Conservation (phyloP, 92 coral and sea anemone genomes). For the Plumapathes pennacea region DNA sequence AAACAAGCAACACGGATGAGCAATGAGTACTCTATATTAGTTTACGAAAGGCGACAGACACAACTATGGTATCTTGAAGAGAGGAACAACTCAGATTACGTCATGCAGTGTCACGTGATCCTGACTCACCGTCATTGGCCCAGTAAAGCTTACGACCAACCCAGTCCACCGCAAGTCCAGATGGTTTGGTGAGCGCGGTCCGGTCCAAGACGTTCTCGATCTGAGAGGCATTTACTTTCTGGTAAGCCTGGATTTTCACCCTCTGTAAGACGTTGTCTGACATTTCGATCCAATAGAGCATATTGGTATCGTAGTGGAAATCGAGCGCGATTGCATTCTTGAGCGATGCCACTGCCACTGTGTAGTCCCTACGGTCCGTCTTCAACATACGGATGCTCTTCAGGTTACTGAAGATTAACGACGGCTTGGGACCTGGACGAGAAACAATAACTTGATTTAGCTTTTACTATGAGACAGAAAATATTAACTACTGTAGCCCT, state of each 20-base stretch:
- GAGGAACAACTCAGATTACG: no score
- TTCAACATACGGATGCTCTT: slow-evolving; percentile 76
- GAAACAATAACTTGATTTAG: no score
- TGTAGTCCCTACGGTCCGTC: slow-evolving; percentile 74
- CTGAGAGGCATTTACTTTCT: slow-evolving; percentile 30
- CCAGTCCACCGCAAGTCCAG: slow-evolving; percentile 94
- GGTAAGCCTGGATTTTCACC: slow-evolving; percentile 40
- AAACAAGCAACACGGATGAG: not conserved
- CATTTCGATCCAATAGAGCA: slow-evolving; percentile 86
- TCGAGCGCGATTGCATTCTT: slow-evolving; percentile 71
- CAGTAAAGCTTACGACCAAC: slow-evolving; percentile 90
- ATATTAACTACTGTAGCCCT: no score
- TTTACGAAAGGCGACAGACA: no score
- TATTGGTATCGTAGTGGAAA: slow-evolving; percentile 68
- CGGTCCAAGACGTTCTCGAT: slow-evolving; percentile 47
- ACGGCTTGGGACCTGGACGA: slow-evolving; percentile 62
- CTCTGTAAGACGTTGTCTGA: slow-evolving; percentile 49
- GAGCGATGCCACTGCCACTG: slow-evolving; percentile 47
- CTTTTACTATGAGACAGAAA: no score
- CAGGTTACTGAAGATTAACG: slow-evolving; percentile 69
- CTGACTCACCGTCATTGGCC: slow-evolving; percentile 64
- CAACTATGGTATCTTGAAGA: no score
- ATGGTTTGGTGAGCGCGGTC: slow-evolving; percentile 44
- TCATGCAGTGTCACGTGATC: slow-evolving; percentile 1
- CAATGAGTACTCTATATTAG: not conserved